Conservation (phyloP, 2,797 vertebrate genomes). For the Eleutherodactylus coqui region DNA sequence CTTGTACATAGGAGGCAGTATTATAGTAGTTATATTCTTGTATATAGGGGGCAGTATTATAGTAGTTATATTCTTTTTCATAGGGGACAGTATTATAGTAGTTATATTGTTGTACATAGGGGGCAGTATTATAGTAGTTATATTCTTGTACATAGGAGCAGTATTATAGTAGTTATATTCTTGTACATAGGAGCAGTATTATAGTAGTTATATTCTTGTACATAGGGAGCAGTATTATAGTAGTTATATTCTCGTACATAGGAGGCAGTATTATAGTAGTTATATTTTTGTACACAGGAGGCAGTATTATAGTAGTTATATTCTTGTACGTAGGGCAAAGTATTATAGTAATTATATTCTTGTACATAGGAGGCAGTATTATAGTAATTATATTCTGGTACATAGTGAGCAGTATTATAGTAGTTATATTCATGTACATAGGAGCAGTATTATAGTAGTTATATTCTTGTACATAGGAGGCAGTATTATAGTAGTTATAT, state of each 20-base stretch:
- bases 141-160: not conserved
- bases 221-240: not conserved
- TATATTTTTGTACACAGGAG: not conserved
- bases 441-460: not conserved
- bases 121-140: constrained; percentile 1
- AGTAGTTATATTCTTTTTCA: not conserved
- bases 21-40: not conserved
- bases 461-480: not conserved
- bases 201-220: not conserved
- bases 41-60: not conserved
- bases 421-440: not conserved
- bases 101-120: not conserved
- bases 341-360: not conserved
- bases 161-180: constrained; percentile 7
- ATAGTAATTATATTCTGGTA: constrained; percentile 3
- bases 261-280: not conserved
- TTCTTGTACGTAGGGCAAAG: not conserved
- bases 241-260: not conserved
- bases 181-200: not conserved
- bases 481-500: constrained; percentile 10
- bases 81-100: not conserved
- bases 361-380: not conserved
- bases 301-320: constrained; percentile 3
- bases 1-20: not conserved
- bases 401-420: not conserved